phyloP scores from a whole-genome alignment of 2,797 vertebrate genomes.

The Lemur catta region DNA sequence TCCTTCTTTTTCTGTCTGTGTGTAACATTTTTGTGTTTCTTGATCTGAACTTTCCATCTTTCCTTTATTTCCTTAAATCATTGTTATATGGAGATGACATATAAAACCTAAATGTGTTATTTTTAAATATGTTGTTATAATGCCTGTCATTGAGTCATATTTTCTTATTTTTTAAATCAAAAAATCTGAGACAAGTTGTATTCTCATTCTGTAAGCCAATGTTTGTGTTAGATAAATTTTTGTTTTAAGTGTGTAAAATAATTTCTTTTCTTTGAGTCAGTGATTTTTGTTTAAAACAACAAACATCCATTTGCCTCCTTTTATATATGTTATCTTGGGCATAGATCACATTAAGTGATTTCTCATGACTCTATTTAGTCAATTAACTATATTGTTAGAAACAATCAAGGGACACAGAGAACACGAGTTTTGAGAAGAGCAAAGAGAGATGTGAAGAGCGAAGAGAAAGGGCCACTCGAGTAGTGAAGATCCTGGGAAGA shows the following conservation, averaged over 20 bases:
- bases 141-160: neutral
- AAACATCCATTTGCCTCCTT: neutral
- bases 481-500: neutral
- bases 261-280: neutral
- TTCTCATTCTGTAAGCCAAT: neutral
- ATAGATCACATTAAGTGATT: neutral
- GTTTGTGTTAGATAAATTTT: neutral
- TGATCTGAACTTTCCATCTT: neutral
- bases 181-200: neutral
- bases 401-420: neutral
- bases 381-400: neutral
- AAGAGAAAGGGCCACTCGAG: rapidly evolving
- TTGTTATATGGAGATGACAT: neutral
- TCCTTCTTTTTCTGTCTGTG: neutral
- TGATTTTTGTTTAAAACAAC: neutral
- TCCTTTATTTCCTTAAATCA: neutral
- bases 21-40: neutral
- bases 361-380: neutral
- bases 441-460: neutral
- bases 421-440: neutral
- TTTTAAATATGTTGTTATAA: neutral
- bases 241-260: neutral
- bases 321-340: neutral
- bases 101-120: neutral
- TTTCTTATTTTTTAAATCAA: neutral